Percentiles rank a stretch among this genome's conserved stretches.
Evolutionary conservation across 1,140 invertebrate genomes (phyloP).

Genomic region (Bemisia tabaci): DNA sequence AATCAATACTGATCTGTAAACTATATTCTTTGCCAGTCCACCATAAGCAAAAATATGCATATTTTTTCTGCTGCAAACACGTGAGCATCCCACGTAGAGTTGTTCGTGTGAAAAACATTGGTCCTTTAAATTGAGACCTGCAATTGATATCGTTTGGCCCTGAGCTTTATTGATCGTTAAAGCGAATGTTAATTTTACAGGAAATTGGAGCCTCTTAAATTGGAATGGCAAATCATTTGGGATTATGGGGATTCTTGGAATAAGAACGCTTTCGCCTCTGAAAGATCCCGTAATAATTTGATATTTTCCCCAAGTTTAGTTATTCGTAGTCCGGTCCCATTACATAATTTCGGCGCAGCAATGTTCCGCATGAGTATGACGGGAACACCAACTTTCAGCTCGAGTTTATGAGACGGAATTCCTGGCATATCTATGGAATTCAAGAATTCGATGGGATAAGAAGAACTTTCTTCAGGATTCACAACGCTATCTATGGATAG

Average conservation of each 20-base stretch:
- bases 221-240: constrained; percentile 29
- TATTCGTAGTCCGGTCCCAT: background rate
- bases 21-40: background rate
- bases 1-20: background rate
- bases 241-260: constrained; percentile 28
- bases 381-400: constrained; percentile 7
- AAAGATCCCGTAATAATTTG: background rate
- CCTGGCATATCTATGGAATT: background rate
- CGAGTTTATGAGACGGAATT: constrained; percentile 5
- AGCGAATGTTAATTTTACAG: constrained; percentile 34
- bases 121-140: background rate
- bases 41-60: background rate
- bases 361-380: constrained; percentile 1
- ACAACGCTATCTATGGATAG: background rate
- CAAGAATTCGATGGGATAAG: constrained; percentile 10
- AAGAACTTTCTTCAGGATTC: background rate
- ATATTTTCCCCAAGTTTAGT: background rate
- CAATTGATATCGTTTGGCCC: constrained; percentile 22
- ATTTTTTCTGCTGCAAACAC: background rate
- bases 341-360: background rate
- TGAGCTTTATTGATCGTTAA: constrained; percentile 42
- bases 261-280: background rate
- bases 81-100: constrained; percentile 2
- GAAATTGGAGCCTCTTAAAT: constrained; percentile 37
- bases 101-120: constrained; percentile 1